Percentiles rank a stretch among this genome's conserved stretches.
Conservation (phyloP, 2,113 vertebrate species). For the Gobiocypris rarus region DNA sequence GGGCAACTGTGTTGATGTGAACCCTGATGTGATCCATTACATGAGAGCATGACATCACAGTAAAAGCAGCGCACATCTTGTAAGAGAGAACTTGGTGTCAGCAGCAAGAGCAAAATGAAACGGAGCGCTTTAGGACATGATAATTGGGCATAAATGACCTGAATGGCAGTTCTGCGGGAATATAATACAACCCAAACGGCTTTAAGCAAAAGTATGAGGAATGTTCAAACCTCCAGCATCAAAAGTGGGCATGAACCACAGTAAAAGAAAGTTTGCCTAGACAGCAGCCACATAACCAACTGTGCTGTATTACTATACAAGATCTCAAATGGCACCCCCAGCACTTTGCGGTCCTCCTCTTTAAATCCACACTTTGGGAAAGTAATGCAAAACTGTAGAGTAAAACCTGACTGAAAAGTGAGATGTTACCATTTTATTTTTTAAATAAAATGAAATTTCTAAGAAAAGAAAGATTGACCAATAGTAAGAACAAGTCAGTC, state of each 20-base stretch:
- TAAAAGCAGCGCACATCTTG: neutral
- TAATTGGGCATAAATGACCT: neutral
- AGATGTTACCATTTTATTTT: no score
- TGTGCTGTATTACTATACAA: neutral
- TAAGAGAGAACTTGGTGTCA: neutral
- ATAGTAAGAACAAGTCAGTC: no score
- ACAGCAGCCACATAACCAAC: neutral
- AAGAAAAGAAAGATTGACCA: no score
- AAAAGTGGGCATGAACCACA: neutral
- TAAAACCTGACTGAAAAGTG: no score
- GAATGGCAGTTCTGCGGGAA: neutral
- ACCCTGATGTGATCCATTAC: neutral
- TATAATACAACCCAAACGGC: neutral
- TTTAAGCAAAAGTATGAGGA: neutral
- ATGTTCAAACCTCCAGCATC: neutral
- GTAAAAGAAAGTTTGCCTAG: neutral
- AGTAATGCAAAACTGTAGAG: neutral
- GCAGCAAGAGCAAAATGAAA: neutral
- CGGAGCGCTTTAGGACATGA: neutral
- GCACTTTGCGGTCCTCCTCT: neutral
- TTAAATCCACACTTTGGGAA: neutral
- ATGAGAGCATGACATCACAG: slow-evolving; percentile 9
- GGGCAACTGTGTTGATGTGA: neutral
- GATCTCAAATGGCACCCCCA: neutral
- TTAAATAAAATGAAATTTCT: no score